A percentile compares a stretch with the other conserved stretches of the same genome.
Evolutionary conservation across 2,113 vertebrate species (phyloP).

Genomic region (Phylloscopus whistleri): DNA sequence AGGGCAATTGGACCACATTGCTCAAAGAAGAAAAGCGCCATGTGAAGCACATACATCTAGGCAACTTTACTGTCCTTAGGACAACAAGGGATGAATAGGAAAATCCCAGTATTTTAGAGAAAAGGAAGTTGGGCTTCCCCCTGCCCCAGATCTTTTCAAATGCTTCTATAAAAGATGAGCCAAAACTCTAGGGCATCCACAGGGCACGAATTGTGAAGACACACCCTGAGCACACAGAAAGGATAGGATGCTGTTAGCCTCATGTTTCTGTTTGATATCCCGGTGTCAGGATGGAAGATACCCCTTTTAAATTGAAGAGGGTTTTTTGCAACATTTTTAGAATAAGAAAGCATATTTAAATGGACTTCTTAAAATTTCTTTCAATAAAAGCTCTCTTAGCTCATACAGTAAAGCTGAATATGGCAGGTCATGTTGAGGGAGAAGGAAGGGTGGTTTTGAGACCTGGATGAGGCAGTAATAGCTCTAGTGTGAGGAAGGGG

Average conservation of each 20-base stretch:
- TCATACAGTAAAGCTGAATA: background rate
- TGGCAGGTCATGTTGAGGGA: background rate
- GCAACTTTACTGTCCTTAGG: background rate
- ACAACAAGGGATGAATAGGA: background rate
- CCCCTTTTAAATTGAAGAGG: background rate
- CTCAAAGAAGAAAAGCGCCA: background rate
- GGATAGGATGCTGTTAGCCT: background rate
- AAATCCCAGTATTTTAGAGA: background rate
- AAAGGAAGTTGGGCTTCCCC: background rate
- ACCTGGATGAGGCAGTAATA: background rate
- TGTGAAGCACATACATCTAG: background rate
- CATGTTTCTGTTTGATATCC: background rate
- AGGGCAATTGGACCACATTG: background rate
- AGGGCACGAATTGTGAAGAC: background rate
- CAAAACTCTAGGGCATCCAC: background rate
- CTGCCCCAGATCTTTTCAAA: background rate
- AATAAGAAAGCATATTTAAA: background rate
- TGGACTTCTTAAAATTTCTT: background rate
- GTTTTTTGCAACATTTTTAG: background rate
- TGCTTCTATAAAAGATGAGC: background rate
- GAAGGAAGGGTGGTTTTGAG: background rate
- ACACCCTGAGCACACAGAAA: background rate
- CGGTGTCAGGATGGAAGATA: background rate
- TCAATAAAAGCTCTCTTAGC: background rate
- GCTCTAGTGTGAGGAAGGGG: background rate